Conservation (phyloP, 2,888 invertebrate species). For the Brachyopa scutellaris region DNA sequence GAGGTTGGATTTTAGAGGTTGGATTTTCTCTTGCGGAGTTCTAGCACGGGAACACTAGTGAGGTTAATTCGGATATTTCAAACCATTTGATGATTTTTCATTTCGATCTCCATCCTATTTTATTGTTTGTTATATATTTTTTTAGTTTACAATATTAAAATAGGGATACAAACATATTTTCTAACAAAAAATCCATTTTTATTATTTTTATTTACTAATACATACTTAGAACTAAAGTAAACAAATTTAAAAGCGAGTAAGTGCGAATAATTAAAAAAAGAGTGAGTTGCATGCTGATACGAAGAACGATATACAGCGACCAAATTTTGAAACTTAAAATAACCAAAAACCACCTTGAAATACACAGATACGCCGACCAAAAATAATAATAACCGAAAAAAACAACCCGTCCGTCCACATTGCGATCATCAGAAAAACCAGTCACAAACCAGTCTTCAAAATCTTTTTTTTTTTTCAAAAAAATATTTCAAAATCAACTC, state of each 20-base stretch:
- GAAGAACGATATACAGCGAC: constrained; percentile 68
- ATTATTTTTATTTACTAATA: constrained; percentile 57
- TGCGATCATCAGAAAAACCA: constrained; percentile 62
- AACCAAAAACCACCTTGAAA: constrained; percentile 39
- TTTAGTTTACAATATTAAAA: constrained; percentile 12
- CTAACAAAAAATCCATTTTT: constrained; percentile 19
- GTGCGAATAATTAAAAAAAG: constrained; percentile 35
- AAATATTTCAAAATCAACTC: constrained; percentile 51
- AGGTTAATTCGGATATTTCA: too few relatives aligned
- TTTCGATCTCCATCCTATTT: constrained; percentile 41
- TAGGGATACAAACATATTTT: not conserved
- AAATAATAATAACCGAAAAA: constrained; percentile 6
- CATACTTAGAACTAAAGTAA: constrained; percentile 58
- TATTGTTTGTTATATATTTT: not conserved
- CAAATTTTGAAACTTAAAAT: constrained; percentile 41
- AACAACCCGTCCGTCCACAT: constrained; percentile 69
- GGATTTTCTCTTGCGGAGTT: too few relatives aligned
- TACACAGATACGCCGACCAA: constrained; percentile 55
- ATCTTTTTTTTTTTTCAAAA: constrained; percentile 4
- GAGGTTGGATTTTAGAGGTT: too few relatives aligned
- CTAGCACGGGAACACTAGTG: too few relatives aligned
- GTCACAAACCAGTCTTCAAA: too few relatives aligned
- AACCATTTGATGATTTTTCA: too few relatives aligned
- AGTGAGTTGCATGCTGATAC: constrained; percentile 73
- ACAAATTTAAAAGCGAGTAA: constrained; percentile 46